A percentile compares a stretch with the other conserved stretches of the same genome.
Conservation (phyloP, 2,797 vertebrate genomes). For the Poecilia wingei region DNA sequence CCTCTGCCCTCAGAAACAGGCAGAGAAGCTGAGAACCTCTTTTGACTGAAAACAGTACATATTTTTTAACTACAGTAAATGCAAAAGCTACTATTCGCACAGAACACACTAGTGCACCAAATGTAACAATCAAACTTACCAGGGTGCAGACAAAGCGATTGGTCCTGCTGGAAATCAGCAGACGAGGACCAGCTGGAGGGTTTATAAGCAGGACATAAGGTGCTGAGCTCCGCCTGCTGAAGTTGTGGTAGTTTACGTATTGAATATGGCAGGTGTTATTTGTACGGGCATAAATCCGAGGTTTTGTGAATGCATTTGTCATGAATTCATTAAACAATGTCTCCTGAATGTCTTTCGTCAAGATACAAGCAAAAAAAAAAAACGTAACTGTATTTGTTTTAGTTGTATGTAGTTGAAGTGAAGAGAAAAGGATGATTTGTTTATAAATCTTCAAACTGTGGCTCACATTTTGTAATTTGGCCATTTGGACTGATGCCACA, state of each 20-base stretch:
- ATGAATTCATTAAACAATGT: not conserved
- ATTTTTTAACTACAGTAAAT: not conserved
- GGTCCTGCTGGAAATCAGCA: slow-evolving; percentile 53
- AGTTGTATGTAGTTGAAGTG: not conserved
- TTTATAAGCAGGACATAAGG: slow-evolving; percentile 60
- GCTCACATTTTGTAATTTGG: not conserved
- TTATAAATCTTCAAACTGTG: not conserved
- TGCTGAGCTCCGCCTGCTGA: slow-evolving; percentile 66
- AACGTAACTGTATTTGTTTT: not conserved
- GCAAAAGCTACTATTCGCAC: not conserved
- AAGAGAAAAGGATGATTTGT: not conserved
- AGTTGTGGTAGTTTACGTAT: slow-evolving; percentile 26
- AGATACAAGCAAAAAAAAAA: not conserved
- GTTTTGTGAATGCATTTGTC: not conserved
- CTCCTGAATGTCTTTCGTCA: not conserved
- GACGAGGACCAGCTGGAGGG: slow-evolving; percentile 25
- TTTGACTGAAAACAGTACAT: not conserved
- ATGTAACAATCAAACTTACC: slow-evolving; percentile 58
- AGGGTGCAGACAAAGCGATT: slow-evolving; percentile 44
- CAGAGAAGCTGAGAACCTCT: not conserved
- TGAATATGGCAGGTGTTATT: slow-evolving; percentile 2
- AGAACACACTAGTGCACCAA: not conserved
- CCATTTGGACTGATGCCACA: not conserved
- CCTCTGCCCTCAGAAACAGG: not conserved
- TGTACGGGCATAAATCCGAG: not conserved